Base-by-base conservation (phyloP, 92 coral and sea anemone species). In the Metridium senile region DNA sequence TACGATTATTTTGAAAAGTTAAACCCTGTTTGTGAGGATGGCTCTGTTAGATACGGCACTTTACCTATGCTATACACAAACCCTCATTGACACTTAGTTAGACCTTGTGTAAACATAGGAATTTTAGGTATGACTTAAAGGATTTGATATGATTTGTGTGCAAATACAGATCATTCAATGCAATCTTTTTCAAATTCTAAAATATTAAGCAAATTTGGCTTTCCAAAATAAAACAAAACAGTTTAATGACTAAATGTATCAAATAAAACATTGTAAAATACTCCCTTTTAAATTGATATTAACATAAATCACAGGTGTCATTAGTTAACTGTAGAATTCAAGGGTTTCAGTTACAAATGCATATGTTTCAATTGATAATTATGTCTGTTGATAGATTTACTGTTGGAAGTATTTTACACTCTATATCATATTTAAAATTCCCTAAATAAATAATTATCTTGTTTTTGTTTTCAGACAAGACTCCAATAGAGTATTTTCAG, bases 401-500 rank as follows among this genome's bases (percentile, higher is more conserved):
- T 13, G 13, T 13, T 39, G 6, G 13, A 39, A 39, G 6, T 39
- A 13, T 39, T 4, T 39, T 39, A 13, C 49, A 4, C 49, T 13
- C 13, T 13, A 39, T 39, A 39, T 39, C 49, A n/a, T 39, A 39
- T 4, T 59, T 59, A 23, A 2, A 59, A 20, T 26, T 59, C 13
- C 49, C 49, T 39, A 13, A 4, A 39, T 39, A 4, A 39, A 39
- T 39, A 4, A 39, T 39, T 39, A 4, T 13, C 49, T 0, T 19
- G 4, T 73, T 72, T 32, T 72, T 22, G n/a, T 46, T 86, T 86
- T 43, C 68, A 94, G 98, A 31, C 83, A 87, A 33, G 86, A 90
- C 84, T 92, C 93, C 61, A 76, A 77, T n/a, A 86, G 93, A 61
- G 93, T 94, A 30, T 92, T 94, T 73, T 86, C 91, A 35, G 95